Percentiles rank a stretch among this genome's conserved stretches.
Conservation (phyloP, 2,113 vertebrate genomes). For the Colinus virginianus region DNA sequence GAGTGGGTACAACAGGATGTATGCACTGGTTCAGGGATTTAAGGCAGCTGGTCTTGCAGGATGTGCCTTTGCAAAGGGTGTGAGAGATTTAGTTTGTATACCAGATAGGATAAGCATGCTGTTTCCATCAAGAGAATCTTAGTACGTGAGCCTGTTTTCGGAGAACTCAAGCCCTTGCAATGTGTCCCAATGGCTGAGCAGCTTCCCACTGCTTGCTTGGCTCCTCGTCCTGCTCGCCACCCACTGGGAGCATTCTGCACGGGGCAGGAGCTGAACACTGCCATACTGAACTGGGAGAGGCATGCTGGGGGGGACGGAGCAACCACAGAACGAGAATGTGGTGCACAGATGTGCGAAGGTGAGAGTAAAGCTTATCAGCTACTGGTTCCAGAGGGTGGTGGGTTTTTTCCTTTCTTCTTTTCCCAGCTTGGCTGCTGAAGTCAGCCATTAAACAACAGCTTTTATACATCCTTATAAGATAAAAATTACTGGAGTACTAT, state of each 20-base stretch:
- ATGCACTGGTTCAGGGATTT: neutral
- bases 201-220: neutral
- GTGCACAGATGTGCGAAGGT: constrained; percentile 63
- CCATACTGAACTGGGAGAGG: neutral
- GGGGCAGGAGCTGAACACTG: neutral
- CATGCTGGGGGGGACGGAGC: neutral
- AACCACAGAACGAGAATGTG: constrained; percentile 36
- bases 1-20: neutral
- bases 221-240: neutral
- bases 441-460: constrained; percentile 8
- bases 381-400: constrained; percentile 34
- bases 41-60: neutral
- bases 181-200: neutral
- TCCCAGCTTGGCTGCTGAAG: neutral
- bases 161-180: neutral
- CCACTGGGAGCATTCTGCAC: constrained; percentile 1
- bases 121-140: neutral
- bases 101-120: neutral
- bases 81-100: accelerated
- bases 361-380: constrained; percentile 66
- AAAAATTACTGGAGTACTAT: neutral
- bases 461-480: neutral
- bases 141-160: neutral
- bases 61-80: neutral
- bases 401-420: constrained; percentile 10